Percentiles rank a stretch among this genome's conserved stretches.
These are phyloP conservation scores for Lepus europaeus DNA, from an alignment of 2,113 vertebrate species.

Conservation along the genomic window DNA sequence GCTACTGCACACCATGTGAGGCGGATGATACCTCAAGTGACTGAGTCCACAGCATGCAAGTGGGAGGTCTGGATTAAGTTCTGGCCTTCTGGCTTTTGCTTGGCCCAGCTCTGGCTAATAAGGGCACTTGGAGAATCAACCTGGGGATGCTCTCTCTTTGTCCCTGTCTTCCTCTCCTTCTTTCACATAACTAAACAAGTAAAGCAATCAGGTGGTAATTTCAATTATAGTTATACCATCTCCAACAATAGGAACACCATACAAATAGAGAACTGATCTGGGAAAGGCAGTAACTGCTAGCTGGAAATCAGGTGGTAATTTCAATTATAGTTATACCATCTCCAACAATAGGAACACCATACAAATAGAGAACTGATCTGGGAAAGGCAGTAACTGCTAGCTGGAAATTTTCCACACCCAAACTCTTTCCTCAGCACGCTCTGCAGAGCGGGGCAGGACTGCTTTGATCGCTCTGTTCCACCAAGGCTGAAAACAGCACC, in stretches of 20 bases:
- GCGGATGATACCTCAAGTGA: too few relatives aligned
- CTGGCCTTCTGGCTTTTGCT: too few relatives aligned
- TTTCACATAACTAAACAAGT: too few relatives aligned
- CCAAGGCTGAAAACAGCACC: too few relatives aligned
- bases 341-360: not conserved
- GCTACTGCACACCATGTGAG: too few relatives aligned
- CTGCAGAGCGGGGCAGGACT: not conserved
- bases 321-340: not conserved
- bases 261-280: not conserved
- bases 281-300: not conserved
- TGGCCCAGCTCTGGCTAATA: too few relatives aligned
- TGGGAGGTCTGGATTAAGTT: too few relatives aligned
- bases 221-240: not conserved
- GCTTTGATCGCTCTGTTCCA: not conserved
- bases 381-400: not conserved
- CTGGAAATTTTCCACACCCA: not conserved
- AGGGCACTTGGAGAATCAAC: too few relatives aligned
- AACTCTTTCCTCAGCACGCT: accelerated
- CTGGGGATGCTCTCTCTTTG: too few relatives aligned
- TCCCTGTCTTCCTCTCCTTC: too few relatives aligned
- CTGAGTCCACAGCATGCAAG: too few relatives aligned
- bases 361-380: not conserved
- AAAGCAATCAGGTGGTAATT: not conserved
- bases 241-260: not conserved
- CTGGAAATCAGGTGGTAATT: not conserved